Conservation (phyloP, 2,888 invertebrate species). For the Oligia fasciuncula region DNA sequence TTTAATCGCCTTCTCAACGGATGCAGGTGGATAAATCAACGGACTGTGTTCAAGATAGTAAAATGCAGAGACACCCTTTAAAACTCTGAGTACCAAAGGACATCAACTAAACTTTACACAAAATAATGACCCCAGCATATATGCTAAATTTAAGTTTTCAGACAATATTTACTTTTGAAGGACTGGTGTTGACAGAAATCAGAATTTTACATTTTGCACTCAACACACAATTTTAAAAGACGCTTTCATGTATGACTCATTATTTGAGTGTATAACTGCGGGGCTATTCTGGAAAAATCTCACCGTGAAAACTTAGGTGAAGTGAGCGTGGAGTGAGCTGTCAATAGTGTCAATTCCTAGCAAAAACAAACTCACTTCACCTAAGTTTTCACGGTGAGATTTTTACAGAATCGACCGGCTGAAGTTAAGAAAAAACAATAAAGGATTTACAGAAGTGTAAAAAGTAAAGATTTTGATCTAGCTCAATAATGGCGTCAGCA, state of each 20-base stretch:
- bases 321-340: no score
- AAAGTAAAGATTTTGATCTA: background rate
- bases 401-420: no score
- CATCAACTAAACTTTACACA: slow-evolving; percentile 10
- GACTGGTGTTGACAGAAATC: slow-evolving; percentile 13
- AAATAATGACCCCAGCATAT: slow-evolving; percentile 2
- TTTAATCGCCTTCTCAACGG: no score
- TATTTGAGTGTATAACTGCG: background rate
- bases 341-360: no score
- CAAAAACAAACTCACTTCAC: no score
- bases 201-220: background rate
- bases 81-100: background rate
- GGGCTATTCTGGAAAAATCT: no score
- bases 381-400: no score
- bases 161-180: slow-evolving; percentile 24
- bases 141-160: background rate
- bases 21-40: no score
- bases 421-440: background rate
- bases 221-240: background rate
- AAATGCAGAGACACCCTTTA: background rate
- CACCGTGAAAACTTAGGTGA: no score
- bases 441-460: background rate
- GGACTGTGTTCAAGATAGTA: no score
- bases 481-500: background rate
- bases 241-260: background rate